Percentiles rank a stretch among this genome's conserved stretches.
Conservation (phyloP, 2,888 invertebrate species). For the Pachydiplax longipennis region DNA sequence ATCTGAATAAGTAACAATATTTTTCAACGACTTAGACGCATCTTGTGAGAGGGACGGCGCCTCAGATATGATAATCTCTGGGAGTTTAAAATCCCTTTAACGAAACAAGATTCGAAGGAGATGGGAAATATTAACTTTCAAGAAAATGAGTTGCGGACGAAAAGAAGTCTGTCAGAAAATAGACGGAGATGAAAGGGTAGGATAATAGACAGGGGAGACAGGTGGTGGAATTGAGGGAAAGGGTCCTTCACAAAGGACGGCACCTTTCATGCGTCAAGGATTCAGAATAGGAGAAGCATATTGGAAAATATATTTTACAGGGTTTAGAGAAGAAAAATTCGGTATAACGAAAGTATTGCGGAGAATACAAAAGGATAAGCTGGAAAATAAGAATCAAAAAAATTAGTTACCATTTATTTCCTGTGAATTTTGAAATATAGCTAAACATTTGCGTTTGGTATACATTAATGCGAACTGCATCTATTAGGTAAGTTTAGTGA, state of each 20-base stretch:
- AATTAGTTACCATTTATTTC: no score
- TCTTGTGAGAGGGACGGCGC: neutral
- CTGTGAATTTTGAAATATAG: no score
- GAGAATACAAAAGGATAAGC: no score
- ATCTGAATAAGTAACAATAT: no score
- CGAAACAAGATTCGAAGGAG: neutral
- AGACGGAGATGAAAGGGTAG: neutral
- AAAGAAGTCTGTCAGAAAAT: neutral
- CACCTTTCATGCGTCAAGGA: neutral
- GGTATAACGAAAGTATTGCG: neutral
- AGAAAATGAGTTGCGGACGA: neutral
- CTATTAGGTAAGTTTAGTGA: no score
- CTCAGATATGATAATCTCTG: neutral
- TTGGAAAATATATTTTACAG: neutral
- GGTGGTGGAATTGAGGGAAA: neutral
- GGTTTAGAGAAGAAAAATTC: neutral
- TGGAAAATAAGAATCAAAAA: no score
- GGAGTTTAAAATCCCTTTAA: neutral
- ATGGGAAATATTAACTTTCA: neutral
- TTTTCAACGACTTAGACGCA: neutral
- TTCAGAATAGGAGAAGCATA: neutral
- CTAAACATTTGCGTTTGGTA: no score
- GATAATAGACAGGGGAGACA: neutral
- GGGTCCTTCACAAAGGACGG: neutral
- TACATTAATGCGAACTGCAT: no score